Base-by-base conservation (phyloP, 2,888 invertebrate species). In the Dynastes tityus region DNA sequence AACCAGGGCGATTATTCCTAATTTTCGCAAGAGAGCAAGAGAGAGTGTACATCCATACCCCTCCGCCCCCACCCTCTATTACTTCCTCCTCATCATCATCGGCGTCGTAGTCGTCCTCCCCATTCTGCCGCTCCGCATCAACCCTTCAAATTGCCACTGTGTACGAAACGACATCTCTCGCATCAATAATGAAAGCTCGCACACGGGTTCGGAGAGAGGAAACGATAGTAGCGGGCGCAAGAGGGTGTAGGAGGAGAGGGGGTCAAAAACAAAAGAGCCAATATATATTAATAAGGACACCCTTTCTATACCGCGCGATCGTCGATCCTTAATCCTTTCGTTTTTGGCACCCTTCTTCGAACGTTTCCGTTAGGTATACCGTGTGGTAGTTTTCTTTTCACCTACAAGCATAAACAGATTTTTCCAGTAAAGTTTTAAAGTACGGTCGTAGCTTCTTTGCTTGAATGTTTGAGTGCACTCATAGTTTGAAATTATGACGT, bases 251-350 rank as follows among this genome's bases (percentile, higher is more conserved):
- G 37, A 37, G 49, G 58, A 73, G 75, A 55, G 63, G 29, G 75
- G 67, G 78, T 75, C 55, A 58, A 76, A 79, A 83, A 84, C 83
- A 84, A 84, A 84, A 82, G 83, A 80, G 80, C 84, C 84, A 85
- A 85, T 86, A 85, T 85, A 85, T 86, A 86, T 85, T 85, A 86
- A 86, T 85, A 86, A 86, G 84, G 84, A 82, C 83, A 82, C 83
- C 83, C 83, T 82, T 84, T 83, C 83, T 80, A 81, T 83, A 55
- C 37, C 58, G 81, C 83, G 79, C 83, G 83, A 84, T 84, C 84
- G 83, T 84, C 70, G 53, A 84, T 83, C 84, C 84, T 83, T 84
- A 84, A 80, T 83, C 83, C 83, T 80, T 73, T 73, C 58, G 73
- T 58, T 73, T 61, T 45, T 49, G 67, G 49, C 49, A 78, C 81